Base-by-base conservation (phyloP, 1,140 invertebrate genomes). In the Pogonomyrmex barbatus region DNA sequence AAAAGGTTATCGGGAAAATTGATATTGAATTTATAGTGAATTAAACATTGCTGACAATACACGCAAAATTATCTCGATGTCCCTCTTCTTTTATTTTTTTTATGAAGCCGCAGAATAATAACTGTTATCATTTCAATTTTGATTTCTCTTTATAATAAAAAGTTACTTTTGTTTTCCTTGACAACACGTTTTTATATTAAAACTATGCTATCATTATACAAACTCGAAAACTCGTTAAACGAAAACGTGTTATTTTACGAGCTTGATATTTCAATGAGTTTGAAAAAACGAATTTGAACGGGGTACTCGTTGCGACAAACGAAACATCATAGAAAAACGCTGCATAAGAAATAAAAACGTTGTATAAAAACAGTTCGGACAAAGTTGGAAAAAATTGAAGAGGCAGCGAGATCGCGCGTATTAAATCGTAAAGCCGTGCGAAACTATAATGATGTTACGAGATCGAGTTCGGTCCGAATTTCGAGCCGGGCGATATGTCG, bases 351-450 rank as follows among this genome's bases (percentile, higher is more conserved):
- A 81, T 81, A 70, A 81, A 24, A 24, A 24, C 24, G 24, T 24
- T 24, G 24, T 24, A 24, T 24, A 24, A 24, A 81, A 81, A 70
- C 12, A 81, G 39, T 45, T 70, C 1, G 63, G 3, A 30, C 39
- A 9, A n/a, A 56, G 39, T 81, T 56, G 47, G 47, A 14, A 70
- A 81, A 81, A 81, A 81, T 81, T 70, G 60, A 79, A 79, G 76
- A 36, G 42, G 10, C 42, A 79, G 33, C 47, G 60, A 67, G 58
- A 10, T 12, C 56, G 24, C 54, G 39, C 12, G 54, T 10, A 50
- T 65, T 52, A 79, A 79, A 67, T 67, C 60, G 12, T 79, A 79
- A 79, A 79, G 12, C 33, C 2, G 5, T 10, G 45, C 45, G 45
- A 52, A 67, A 67, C n/a, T 33, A 24, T 50, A 39, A 12, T 30